Conservation (phyloP, 1,140 invertebrate genomes). For the Ephestia elutella region DNA sequence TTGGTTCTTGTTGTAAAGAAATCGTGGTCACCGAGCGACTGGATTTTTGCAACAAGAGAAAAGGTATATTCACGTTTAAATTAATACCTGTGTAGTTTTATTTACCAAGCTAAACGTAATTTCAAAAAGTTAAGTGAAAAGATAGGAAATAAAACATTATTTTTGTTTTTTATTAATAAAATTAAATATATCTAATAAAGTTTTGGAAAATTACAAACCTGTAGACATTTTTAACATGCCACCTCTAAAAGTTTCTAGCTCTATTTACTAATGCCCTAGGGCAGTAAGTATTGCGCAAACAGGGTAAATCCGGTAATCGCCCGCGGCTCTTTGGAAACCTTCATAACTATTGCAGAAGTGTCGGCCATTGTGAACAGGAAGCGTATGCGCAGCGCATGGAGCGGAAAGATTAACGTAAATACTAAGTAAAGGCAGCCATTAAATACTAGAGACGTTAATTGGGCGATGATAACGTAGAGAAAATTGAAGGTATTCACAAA, state of each 20-base stretch:
- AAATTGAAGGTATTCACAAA: neutral
- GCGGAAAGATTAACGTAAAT: conserved; percentile 2
- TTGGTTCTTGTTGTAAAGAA: too few relatives aligned
- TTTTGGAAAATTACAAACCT: too few relatives aligned
- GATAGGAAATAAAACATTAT: too few relatives aligned
- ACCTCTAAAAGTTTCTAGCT: conserved; percentile 25
- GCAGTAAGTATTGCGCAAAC: conserved; percentile 60
- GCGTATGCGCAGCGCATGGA: conserved; percentile 7
- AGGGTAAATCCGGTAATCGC: conserved; percentile 62
- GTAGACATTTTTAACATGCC: neutral
- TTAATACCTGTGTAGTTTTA: too few relatives aligned
- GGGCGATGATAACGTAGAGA: conserved; percentile 1
- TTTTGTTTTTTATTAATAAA: too few relatives aligned
- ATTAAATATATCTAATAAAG: neutral
- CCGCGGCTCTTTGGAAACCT: conserved; percentile 32
- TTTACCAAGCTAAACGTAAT: too few relatives aligned
- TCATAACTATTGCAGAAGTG: conserved; percentile 26
- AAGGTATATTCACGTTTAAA: too few relatives aligned
- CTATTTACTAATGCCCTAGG: conserved; percentile 23
- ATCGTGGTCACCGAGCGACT: too few relatives aligned
- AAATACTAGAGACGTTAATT: neutral
- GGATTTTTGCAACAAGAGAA: too few relatives aligned
- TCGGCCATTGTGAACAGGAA: conserved; percentile 21
- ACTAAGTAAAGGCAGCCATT: neutral
- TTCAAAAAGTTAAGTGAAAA: too few relatives aligned